Base-by-base conservation (phyloP, 2,888 invertebrate species). In the Drosophila cracens region DNA sequence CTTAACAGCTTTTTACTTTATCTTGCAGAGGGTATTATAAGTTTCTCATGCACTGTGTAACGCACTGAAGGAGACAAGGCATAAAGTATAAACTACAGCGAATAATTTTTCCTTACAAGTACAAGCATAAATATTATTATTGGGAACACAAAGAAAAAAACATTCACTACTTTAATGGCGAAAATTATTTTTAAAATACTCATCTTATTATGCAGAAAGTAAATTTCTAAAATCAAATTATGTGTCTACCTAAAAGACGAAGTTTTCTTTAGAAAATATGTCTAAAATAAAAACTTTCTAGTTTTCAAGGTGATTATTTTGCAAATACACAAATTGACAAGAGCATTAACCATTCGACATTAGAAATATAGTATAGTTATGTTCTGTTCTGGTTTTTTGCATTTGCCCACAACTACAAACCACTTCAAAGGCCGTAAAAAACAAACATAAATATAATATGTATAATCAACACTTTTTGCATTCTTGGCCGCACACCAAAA, bases 401-500 rank as follows among this genome's bases (percentile, higher is more conserved):
- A 29, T 31, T 51, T 31, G 16, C 29, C 18, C n/a, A 31, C 18
- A 29, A n/a, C n/a, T 29, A 29, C n/a, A 13, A 68, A 38, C 52
- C 71, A 60, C 53, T 60, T 56, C 51, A 51, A 34, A 34, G n/a
- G 29, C 36, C 38, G 63, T 49, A 74, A 31, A 54, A 58, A 52
- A 74, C 27, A 49, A 54, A 43, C 61, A 70, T 63, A 74, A 76
- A 76, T 79, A 78, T 81, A 38, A 81, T 67, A 81, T 70, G n/a
- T 67, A 74, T 81, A 82, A 81, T 79, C 76, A 76, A 79, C 64
- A 76, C 74, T 65, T 65, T 65, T 72, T 81, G 57, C 8, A 46
- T 46, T 25, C 46, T 25, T 46, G 25, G 46, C 46, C 46, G 46
- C 46, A 25, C 43, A 11, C 34, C 51, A 54, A 70, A 70, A 82